Evolutionary conservation across 2,888 invertebrate species (phyloP).

Genomic region (Trichogramma dendrolimi): DNA sequence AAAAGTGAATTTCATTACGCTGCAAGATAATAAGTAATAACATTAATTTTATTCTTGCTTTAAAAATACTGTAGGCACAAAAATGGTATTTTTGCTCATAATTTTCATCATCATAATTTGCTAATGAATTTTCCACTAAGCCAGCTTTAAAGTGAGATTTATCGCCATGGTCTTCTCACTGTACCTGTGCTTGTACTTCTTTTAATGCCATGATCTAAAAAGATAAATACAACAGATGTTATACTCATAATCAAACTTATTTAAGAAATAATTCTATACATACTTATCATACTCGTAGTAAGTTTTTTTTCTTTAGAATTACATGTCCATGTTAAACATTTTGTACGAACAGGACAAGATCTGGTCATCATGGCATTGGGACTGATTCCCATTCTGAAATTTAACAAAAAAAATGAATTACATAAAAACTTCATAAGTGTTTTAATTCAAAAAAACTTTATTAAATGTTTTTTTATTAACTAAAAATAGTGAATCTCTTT

Average conservation of each 20-base stretch:
- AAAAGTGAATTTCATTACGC: no score
- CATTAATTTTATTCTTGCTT: no score
- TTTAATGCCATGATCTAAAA: constrained; percentile 47
- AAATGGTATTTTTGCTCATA: no score
- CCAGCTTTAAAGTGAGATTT: constrained; percentile 16
- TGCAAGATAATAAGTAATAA: no score
- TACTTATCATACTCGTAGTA: constrained; percentile 42
- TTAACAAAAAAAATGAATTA: constrained; percentile 4
- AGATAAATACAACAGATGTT: neutral
- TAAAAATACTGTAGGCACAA: no score
- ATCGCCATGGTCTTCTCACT: constrained; percentile 50
- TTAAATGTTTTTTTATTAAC: constrained; percentile 5
- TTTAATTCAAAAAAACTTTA: neutral
- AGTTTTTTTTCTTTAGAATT: constrained; percentile 44
- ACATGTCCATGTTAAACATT: constrained; percentile 50
- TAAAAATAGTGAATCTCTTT: constrained; percentile 11
- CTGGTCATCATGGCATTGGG: constrained; percentile 36
- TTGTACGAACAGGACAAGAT: constrained; percentile 38
- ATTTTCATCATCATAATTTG: no score
- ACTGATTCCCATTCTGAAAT: constrained; percentile 38
- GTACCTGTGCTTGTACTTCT: constrained; percentile 49
- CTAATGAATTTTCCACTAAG: no score
- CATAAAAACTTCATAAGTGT: neutral
- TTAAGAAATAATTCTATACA: constrained; percentile 22
- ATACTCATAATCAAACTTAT: neutral